These are phyloP conservation scores for Scomber japonicus DNA, from an alignment of 2,113 vertebrate species.

Conservation along the genomic window DNA sequence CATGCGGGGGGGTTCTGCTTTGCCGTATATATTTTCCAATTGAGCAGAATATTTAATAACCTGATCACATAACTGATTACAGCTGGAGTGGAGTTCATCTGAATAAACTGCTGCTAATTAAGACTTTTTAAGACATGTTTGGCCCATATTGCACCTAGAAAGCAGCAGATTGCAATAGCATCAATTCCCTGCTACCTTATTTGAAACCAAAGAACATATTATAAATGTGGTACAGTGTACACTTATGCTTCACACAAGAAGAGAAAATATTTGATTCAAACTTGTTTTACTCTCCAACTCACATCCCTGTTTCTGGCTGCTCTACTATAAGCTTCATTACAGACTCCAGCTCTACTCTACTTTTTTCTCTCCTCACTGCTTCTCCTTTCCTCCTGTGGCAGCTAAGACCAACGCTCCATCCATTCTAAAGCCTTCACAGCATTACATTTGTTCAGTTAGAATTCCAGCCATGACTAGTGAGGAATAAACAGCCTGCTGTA, in stretches of 20 bases:
- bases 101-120: conserved; percentile 42
- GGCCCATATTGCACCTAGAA: neutral
- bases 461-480: conserved; percentile 7
- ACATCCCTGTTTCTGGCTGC: neutral
- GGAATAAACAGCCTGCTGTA: neutral
- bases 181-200: neutral
- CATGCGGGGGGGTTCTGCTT: conserved; percentile 6
- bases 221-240: neutral
- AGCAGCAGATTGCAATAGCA: conserved; percentile 7
- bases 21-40: conserved; percentile 37
- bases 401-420: conserved; percentile 30
- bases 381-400: conserved; percentile 22
- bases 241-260: neutral
- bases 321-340: neutral
- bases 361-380: neutral
- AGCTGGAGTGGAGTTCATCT: conserved; percentile 28
- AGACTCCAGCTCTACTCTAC: neutral
- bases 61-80: conserved; percentile 50
- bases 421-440: conserved; percentile 33
- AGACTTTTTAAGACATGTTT: conserved; percentile 20
- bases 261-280: neutral
- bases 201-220: neutral
- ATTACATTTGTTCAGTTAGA: conserved; percentile 15
- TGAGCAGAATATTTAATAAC: conserved; percentile 39
- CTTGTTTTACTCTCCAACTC: neutral